These are phyloP conservation scores for Coelopa pilipes DNA, from an alignment of 2,888 invertebrate genomes.

Conservation along the genomic window DNA sequence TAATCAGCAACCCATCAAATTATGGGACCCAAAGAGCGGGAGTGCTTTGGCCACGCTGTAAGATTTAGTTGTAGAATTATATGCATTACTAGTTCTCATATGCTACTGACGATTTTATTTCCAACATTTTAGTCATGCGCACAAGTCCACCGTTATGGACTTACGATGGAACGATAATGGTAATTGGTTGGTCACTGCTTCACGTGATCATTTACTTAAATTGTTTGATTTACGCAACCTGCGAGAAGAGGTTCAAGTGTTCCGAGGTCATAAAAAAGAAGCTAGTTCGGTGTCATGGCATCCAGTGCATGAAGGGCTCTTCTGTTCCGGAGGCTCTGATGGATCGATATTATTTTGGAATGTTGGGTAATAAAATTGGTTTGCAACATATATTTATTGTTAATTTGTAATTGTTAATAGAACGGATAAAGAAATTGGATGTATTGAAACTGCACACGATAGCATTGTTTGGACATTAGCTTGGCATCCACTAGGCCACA, in stretches of 20 bases:
- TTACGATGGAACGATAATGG: slow-evolving; percentile 99
- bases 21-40: slow-evolving; percentile 99
- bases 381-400: neutral
- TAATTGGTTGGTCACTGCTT: slow-evolving; percentile 99
- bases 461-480: slow-evolving; percentile 99
- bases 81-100: neutral
- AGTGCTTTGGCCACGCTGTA: slow-evolving; percentile 93
- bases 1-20: slow-evolving; percentile 98
- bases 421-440: slow-evolving; percentile 97
- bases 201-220: slow-evolving; percentile 95
- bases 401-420: slow-evolving; percentile 64
- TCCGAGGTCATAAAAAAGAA: slow-evolving; percentile 99
- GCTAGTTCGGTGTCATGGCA: slow-evolving; percentile 98
- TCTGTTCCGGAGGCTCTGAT: slow-evolving; percentile 98
- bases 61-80: slow-evolving; percentile 60
- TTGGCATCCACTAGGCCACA: slow-evolving; percentile 99
- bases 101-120: neutral
- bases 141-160: slow-evolving; percentile 99
- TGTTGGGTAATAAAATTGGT: slow-evolving; percentile 78
- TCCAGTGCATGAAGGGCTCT: slow-evolving; percentile 96
- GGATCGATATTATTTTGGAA: slow-evolving; percentile 99
- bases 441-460: slow-evolving; percentile 98
- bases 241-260: slow-evolving; percentile 94
- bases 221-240: slow-evolving; percentile 97
- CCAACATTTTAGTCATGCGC: slow-evolving; percentile 80